Percentiles rank a stretch among this genome's conserved stretches.
Evolutionary conservation across 2,888 invertebrate species (phyloP).

Genomic region (Drosophila robusta): DNA sequence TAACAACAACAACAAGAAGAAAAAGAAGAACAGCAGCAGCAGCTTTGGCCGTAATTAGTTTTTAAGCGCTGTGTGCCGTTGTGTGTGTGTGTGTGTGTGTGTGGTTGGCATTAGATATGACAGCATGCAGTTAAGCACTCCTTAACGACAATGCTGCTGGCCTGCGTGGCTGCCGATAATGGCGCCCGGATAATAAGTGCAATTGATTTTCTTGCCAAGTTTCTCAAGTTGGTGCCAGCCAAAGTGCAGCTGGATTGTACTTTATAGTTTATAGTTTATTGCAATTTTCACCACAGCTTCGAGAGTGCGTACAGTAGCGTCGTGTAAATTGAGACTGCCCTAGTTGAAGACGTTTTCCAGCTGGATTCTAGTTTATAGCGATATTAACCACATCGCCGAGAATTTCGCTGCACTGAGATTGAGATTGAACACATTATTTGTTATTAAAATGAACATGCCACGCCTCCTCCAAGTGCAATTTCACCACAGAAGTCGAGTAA

Average conservation of each 20-base stretch:
- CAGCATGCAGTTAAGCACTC: constrained; percentile 77
- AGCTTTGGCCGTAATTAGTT: constrained; percentile 77
- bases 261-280: constrained; percentile 34
- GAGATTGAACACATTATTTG: too few relatives aligned
- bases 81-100: constrained; percentile 22
- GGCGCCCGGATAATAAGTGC: constrained; percentile 62
- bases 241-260: constrained; percentile 37
- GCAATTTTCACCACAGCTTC: constrained; percentile 11
- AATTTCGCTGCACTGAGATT: too few relatives aligned
- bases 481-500: too few relatives aligned
- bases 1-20: constrained; percentile 36
- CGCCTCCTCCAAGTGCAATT: too few relatives aligned
- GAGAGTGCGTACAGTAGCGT: constrained; percentile 5
- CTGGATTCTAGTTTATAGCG: not conserved
- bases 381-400: too few relatives aligned
- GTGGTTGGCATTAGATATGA: constrained; percentile 67
- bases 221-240: constrained; percentile 33
- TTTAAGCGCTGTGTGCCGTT: constrained; percentile 62
- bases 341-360: not conserved
- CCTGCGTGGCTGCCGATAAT: constrained; percentile 68
- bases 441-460: too few relatives aligned
- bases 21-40: constrained; percentile 6
- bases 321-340: not conserved
- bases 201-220: constrained; percentile 74
- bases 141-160: constrained; percentile 64